Base-by-base conservation (phyloP, 2,888 invertebrate species). In the Melanargia galathea region DNA sequence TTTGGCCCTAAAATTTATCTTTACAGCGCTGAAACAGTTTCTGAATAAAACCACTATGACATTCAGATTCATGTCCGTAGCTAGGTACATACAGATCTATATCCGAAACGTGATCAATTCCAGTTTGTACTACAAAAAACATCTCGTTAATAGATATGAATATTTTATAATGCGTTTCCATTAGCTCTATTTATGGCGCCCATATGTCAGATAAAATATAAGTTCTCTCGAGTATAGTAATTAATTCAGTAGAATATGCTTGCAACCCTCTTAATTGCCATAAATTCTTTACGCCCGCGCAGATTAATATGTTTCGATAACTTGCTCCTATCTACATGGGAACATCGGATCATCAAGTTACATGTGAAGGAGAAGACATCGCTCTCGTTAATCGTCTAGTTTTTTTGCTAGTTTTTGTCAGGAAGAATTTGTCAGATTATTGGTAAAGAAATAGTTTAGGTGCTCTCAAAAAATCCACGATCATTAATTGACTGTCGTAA, bases 281-380 rank as follows among this genome's bases (percentile, higher is more conserved):
- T 46, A 22, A 33, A 57, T 57, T 57, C 57, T 56, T 56, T 57
- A 46, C 46, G 45, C 57, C 57, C 30, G 24, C 45, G 6, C 13
- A 57, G 45, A 57, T 57, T 57, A 57, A 57, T 57, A 46, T 33
- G 45, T 57, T 57, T 45, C 57, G 45, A 57, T 45, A 57, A n/a
- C 45, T 57, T 46, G 20, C 52, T 52, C 13, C 35, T 33, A 57
- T 45, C 45, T 57, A 11, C 57, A 33, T 57, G 57, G 30, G 57
- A 57, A 56, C 43, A 24, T 16, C 43, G n/a, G 13, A 45, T 26
- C 33, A 35, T 33, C 52, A 4, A 52, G 33, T 18, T 13, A 52
- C 52, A 13, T 20, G 13, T 33, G 10, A 7, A 30, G 26, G 16
- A 16, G 8, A 30, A n/a, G 26, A 49, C 26, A 24, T n/a, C 20